Evolutionary conservation across 2,797 vertebrate genomes (phyloP).

Genomic region (Lycodopsis pacificus): DNA sequence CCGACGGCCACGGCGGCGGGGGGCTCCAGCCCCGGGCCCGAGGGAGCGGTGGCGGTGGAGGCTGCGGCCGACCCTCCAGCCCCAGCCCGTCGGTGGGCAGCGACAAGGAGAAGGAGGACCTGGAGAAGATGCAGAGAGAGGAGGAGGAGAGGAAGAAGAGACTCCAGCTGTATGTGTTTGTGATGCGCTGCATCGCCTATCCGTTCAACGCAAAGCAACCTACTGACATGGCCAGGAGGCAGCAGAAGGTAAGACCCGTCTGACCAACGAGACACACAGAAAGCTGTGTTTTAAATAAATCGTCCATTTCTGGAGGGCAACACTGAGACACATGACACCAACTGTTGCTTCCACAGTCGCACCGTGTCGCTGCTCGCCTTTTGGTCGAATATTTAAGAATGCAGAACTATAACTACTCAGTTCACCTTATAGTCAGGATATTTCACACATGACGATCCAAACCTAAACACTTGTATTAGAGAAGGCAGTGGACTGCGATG

Average conservation of each 20-base stretch:
- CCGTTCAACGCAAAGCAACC: constrained; percentile 98
- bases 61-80: constrained; percentile 90
- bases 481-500: not conserved
- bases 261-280: not conserved
- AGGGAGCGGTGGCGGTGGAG: constrained; percentile 65
- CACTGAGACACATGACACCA: constrained; percentile 31
- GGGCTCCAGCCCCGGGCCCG: constrained; percentile 88
- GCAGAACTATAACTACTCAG: not conserved
- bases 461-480: not conserved
- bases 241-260: constrained; percentile 92
- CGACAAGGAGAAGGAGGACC: constrained; percentile 97
- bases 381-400: constrained; percentile 3
- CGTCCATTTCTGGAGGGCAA: not conserved
- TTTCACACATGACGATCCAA: not conserved
- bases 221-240: constrained; percentile 97
- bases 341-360: constrained; percentile 69
- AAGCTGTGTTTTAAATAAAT: not conserved
- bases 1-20: constrained; percentile 80
- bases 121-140: constrained; percentile 95
- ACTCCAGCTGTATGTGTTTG: constrained; percentile 98
- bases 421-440: not conserved
- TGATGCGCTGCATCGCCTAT: constrained; percentile 98
- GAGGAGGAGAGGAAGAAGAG: constrained; percentile 96
- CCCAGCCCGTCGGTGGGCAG: constrained; percentile 94
- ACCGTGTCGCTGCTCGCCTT: not conserved